Percentiles rank a stretch among this genome's conserved stretches.
phyloP scores from a whole-genome alignment of 1,140 invertebrate species.

The Diplogasteroides magnus region DNA sequence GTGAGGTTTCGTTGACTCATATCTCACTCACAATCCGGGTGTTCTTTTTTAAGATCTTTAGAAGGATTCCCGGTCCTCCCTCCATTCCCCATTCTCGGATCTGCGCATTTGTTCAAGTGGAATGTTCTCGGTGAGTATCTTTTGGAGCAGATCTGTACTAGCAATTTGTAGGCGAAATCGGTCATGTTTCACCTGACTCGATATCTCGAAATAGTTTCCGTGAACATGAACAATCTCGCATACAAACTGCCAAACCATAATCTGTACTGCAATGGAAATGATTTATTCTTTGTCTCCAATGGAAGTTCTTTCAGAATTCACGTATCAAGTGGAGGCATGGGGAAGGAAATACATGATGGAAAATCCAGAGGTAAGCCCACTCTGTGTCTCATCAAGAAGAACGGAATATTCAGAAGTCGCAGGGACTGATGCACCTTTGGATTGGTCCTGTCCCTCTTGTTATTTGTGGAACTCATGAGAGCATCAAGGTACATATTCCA shows the following conservation, averaged over 20 bases:
- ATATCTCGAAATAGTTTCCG: no score
- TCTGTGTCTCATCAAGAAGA: no score
- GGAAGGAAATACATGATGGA: not conserved
- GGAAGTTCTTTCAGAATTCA: not conserved
- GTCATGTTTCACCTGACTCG: no score
- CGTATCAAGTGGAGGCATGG: not conserved
- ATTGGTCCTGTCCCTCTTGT: not conserved
- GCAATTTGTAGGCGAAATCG: no score
- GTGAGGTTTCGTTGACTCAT: no score
- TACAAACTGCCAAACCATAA: not conserved
- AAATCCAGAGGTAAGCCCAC: not conserved
- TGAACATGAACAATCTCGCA: no score
- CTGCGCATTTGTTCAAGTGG: not conserved
- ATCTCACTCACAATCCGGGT: not conserved
- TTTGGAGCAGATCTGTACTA: not conserved
- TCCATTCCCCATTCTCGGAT: not conserved
- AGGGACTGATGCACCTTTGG: not conserved
- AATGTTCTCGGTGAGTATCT: not conserved
- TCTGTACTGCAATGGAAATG: no score
- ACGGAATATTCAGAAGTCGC: no score
- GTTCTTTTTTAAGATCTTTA: not conserved
- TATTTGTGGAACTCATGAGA: not conserved
- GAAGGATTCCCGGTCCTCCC: not conserved
- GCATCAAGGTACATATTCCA: not conserved
- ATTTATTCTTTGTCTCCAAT: no score